Evolutionary conservation across 2,888 invertebrate species (phyloP), one percentile per base, ranked within the genome.

Genomic region (Caenorhabditis sinica): DNA sequence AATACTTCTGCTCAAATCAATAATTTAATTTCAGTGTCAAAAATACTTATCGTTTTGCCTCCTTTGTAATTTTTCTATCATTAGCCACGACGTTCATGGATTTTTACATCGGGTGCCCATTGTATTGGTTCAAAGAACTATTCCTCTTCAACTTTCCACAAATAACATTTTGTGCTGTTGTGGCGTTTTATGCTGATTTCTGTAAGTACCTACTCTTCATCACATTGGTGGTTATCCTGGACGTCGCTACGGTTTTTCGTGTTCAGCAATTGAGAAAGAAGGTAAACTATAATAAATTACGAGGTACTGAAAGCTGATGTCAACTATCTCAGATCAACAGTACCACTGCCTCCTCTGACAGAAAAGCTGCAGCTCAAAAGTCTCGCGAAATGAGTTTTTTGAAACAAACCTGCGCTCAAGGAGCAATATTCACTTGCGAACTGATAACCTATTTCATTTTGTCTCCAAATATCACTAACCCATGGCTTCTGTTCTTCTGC

Each of bases 371-470:
- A 45, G 45, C 51, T 6, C 56, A 76, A 33, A 28, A 68, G 20
- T 2, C 60, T 8, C 60, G 61, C 2, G 53, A 69, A 17, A 79
- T 71, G 71, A 79, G 74, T 61, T 81, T 74, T 61, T 23, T 81
- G 6, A 80, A 51, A 30, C 84, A 68, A 40, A 58, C 45, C 9
- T 60, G 69, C 13, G 13, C 84, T 11, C 87, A 87, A 77, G 87
- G 86, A 43, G 73, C 66, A 2, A 68, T 87, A 8, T 87, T 87
- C 68, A 81, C 84, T 20, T 49, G 71, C 25, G 87, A 87, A 56
- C 84, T 87, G 49, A 68, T 86, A 13, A 84, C 86, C 20, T 86
- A 87, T 53, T 87, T 86, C 68, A 65, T 82, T 13, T 60, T 84
- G 6, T 66, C 80, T 33, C 72, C 66, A 17, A 20, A 8, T 11